These are phyloP conservation scores for Lobophora halterata DNA, from an alignment of 2,888 invertebrate species.

Conservation along the genomic window DNA sequence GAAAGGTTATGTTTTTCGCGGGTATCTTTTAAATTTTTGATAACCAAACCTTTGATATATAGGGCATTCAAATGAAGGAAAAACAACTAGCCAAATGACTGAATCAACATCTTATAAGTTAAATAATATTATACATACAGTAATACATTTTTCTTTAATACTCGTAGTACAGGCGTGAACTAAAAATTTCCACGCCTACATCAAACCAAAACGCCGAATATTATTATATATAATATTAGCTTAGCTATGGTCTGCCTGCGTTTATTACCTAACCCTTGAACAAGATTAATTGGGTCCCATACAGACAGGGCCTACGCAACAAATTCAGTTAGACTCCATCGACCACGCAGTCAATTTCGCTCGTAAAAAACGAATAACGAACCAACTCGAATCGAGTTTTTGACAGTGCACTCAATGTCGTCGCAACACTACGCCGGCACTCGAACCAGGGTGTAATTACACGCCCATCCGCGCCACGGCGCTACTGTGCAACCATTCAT, in stretches of 20 bases:
- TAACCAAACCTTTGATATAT: no score
- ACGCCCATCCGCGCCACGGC: constrained; percentile 43
- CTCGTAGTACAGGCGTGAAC: no score
- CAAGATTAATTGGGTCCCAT: constrained; percentile 15
- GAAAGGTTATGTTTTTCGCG: no score
- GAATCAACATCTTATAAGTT: no score
- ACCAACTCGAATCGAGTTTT: constrained; percentile 57
- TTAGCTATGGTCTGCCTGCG: constrained; percentile 11
- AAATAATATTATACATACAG: no score
- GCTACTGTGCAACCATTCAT: constrained; percentile 41
- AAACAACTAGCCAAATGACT: no score
- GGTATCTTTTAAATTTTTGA: no score
- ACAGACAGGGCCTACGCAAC: constrained; percentile 17
- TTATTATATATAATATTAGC: no score
- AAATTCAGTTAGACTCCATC: constrained; percentile 25
- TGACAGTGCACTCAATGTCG: constrained; percentile 55
- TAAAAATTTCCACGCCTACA: no score
- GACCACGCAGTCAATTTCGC: constrained; percentile 30
- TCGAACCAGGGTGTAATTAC: constrained; percentile 50
- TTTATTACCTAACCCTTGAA: constrained; percentile 12
- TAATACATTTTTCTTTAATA: no score
- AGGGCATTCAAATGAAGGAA: no score
- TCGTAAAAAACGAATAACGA: constrained; percentile 43
- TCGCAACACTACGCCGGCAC: constrained; percentile 40
- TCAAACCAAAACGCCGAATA: no score